phyloP scores from a whole-genome alignment of 1,140 invertebrate species.

The Bacillus rossius region DNA sequence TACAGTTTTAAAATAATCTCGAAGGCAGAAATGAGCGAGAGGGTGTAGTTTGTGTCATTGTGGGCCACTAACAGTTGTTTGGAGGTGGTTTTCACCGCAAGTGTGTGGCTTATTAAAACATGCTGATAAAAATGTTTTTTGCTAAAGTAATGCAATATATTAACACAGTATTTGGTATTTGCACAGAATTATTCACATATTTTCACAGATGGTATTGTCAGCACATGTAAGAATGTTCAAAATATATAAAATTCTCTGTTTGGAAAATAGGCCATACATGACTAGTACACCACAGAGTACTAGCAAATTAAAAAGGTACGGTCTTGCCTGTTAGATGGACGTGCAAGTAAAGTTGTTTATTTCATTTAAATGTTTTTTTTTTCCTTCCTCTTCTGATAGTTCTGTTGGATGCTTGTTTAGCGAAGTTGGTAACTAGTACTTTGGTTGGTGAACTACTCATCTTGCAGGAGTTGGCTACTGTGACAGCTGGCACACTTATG shows the following conservation, averaged over 20 bases:
- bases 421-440: neutral
- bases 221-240: conserved; percentile 2
- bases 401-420: neutral
- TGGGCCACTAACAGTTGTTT: conserved; percentile 8
- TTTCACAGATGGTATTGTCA: neutral
- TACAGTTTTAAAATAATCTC: conserved; percentile 1
- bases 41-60: neutral
- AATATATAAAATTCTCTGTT: neutral
- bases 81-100: conserved; percentile 4
- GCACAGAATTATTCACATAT: neutral
- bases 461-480: no score
- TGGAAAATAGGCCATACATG: neutral
- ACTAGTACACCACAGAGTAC: neutral
- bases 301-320: neutral
- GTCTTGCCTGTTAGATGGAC: neutral
- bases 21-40: neutral
- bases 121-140: conserved; percentile 7
- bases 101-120: conserved; percentile 10
- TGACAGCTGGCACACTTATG: neutral
- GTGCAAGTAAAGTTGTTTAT: neutral
- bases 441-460: neutral
- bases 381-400: neutral
- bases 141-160: conserved; percentile 2
- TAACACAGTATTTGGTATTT: neutral
- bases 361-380: neutral